A percentile compares a stretch with the other conserved stretches of the same genome.
Conservation (phyloP, 2,113 vertebrate species). For the Galbula dea region DNA sequence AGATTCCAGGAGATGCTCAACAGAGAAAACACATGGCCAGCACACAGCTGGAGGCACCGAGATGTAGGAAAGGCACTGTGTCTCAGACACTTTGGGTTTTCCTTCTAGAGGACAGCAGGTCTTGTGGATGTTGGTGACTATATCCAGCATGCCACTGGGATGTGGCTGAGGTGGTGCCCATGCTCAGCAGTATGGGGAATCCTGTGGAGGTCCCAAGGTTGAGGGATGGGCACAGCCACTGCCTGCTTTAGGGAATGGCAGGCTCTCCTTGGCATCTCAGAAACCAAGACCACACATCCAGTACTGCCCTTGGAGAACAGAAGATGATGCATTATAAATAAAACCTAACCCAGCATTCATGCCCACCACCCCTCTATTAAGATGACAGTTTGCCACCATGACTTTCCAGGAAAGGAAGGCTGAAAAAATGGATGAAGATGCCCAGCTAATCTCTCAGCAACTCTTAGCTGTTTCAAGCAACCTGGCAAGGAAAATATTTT, state of each 20-base stretch:
- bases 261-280: background rate
- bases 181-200: background rate
- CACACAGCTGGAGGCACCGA: background rate
- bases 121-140: background rate
- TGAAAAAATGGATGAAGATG: background rate
- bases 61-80: background rate
- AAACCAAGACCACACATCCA: fast-evolving
- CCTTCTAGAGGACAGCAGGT: background rate
- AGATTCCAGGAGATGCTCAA: background rate
- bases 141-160: background rate
- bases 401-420: background rate
- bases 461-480: background rate
- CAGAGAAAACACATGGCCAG: background rate
- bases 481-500: background rate
- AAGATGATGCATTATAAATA: background rate
- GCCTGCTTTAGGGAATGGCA: background rate
- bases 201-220: background rate
- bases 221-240: background rate
- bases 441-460: background rate
- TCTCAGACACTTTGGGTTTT: background rate
- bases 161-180: background rate
- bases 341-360: background rate
- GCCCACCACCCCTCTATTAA: background rate
- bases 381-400: background rate
- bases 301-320: background rate